Evolutionary conservation across 2,888 invertebrate species (phyloP).

Genomic region (Calameuta idolon): DNA sequence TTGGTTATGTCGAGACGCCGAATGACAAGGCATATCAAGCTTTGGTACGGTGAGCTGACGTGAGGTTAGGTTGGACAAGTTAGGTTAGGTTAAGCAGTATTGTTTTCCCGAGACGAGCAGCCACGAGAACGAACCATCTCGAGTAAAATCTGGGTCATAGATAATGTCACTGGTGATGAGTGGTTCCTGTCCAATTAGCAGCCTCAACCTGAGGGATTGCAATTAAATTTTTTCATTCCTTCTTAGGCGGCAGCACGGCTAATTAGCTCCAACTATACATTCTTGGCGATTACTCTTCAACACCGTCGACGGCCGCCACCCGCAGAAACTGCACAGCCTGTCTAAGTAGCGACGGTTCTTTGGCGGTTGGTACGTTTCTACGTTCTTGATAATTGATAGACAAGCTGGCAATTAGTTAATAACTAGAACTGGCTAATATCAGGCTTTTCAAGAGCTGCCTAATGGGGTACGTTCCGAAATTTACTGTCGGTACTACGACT

Average conservation of each 20-base stretch:
- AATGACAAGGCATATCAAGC: neutral
- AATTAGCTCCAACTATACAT: conserved; percentile 35
- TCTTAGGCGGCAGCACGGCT: conserved; percentile 25
- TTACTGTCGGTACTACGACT: too few species aligned
- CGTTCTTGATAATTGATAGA: neutral
- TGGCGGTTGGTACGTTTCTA: neutral
- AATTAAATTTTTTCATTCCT: conserved; percentile 34
- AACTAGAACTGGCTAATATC: neutral
- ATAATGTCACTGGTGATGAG: conserved; percentile 28
- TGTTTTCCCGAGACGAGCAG: conserved; percentile 14
- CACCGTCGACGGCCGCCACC: neutral
- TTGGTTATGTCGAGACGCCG: neutral
- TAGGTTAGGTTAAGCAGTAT: conserved; percentile 1
- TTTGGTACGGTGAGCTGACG: neutral
- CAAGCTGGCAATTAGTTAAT: neutral
- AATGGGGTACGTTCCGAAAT: too few species aligned
- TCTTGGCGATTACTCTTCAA: conserved; percentile 23
- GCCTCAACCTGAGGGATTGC: conserved; percentile 36
- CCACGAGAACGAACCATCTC: conserved; percentile 3
- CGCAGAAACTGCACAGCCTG: neutral
- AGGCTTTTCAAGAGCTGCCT: neutral
- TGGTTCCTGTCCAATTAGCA: conserved; percentile 40
- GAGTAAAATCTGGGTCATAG: conserved; percentile 31
- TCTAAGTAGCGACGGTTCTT: neutral
- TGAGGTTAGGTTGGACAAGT: neutral